Evolutionary conservation across 2,888 invertebrate species (phyloP).

Genomic region (Diplolepis rosae): DNA sequence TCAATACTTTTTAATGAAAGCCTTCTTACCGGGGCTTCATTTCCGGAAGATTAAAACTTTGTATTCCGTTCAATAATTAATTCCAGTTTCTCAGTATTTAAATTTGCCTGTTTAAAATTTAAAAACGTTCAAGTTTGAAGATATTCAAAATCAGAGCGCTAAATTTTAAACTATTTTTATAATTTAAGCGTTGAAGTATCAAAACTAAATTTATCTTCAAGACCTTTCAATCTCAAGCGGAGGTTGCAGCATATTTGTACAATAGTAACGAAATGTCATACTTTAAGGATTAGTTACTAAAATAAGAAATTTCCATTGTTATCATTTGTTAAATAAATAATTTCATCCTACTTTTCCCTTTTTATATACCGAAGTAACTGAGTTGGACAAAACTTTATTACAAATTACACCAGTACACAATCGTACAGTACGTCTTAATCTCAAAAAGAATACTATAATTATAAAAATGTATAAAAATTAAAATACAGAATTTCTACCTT

Average conservation of each 20-base stretch:
- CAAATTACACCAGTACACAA: too few relatives aligned
- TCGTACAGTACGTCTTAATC: too few relatives aligned
- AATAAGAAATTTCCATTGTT: slow-evolving; percentile 53
- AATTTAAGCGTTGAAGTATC: background rate
- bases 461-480: slow-evolving; percentile 23
- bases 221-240: background rate
- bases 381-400: too few relatives aligned
- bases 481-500: slow-evolving; percentile 1
- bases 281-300: background rate
- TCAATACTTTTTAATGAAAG: too few relatives aligned
- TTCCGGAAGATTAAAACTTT: background rate
- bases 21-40: too few relatives aligned
- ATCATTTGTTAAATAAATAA: slow-evolving; percentile 69
- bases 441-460: slow-evolving; percentile 7
- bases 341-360: slow-evolving; percentile 52
- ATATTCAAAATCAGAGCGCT: background rate
- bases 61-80: background rate
- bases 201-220: background rate
- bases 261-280: background rate
- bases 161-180: background rate
- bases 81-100: background rate
- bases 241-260: background rate
- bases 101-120: background rate
- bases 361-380: background rate
- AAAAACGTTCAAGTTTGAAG: background rate